phyloP scores from a whole-genome alignment of 2,888 invertebrate species.

The Gari tellinella region DNA sequence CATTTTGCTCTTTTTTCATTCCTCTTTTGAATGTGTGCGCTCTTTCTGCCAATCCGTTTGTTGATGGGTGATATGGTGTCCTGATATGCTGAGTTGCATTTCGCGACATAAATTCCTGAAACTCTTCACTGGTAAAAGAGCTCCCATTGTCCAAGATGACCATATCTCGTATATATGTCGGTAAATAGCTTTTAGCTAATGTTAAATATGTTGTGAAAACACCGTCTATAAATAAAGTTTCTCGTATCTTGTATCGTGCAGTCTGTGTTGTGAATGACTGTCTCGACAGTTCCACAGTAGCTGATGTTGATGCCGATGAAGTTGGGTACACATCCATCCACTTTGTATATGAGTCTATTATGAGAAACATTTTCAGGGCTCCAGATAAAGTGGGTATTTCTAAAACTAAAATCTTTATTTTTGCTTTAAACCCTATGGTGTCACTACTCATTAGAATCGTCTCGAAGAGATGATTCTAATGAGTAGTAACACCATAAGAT shows the following conservation, averaged over 20 bases:
- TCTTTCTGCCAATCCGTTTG: constrained; percentile 34
- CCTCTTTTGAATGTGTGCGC: constrained; percentile 7
- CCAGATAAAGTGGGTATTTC: too few species aligned
- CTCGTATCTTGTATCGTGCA: too few species aligned
- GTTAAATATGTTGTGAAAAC: too few species aligned
- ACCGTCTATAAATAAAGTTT: too few species aligned
- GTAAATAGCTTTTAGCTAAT: too few species aligned
- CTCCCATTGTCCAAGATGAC: constrained; percentile 63
- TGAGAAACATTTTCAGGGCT: too few species aligned
- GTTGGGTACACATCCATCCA: constrained; percentile 42
- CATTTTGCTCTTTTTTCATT: constrained; percentile 6
- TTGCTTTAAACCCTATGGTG: too few species aligned
- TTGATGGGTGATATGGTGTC: constrained; percentile 57
- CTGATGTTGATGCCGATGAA: constrained; percentile 26
- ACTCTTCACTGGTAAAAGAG: constrained; percentile 56
- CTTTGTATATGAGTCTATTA: constrained; percentile 57
- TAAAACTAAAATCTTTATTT: too few species aligned
- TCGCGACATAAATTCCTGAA: constrained; percentile 39
- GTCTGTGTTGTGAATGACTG: constrained; percentile 46
- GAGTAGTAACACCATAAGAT: too few species aligned
- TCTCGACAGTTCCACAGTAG: constrained; percentile 44
- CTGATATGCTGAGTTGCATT: constrained; percentile 42
- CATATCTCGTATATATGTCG: constrained; percentile 53
- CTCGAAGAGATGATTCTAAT: too few species aligned
- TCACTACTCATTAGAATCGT: too few species aligned